phyloP scores from a whole-genome alignment of 2,888 invertebrate genomes.

The Caenorhabditis sulstoni region DNA sequence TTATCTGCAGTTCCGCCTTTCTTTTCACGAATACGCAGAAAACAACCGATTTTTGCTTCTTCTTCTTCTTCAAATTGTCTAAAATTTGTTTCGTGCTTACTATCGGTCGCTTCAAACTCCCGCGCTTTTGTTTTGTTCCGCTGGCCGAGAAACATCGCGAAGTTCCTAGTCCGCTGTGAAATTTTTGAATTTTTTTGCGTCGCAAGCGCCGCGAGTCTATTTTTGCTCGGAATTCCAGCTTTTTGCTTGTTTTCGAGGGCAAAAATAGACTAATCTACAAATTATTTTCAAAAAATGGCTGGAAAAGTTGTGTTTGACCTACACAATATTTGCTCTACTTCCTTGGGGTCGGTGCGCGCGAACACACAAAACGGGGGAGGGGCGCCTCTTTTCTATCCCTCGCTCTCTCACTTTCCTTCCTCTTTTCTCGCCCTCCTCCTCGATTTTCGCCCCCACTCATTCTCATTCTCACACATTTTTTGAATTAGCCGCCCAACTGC shows the following conservation, averaged over 20 bases:
- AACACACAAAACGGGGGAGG: slow-evolving; percentile 30
- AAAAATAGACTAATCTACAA: slow-evolving; percentile 29
- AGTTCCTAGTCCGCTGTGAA: neutral
- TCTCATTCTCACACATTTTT: slow-evolving; percentile 55
- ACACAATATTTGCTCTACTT: slow-evolving; percentile 51
- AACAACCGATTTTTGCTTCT: slow-evolving; percentile 3
- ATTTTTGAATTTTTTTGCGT: neutral
- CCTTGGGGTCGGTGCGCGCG: slow-evolving; percentile 37
- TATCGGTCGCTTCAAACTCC: too few species aligned
- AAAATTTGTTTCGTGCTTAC: neutral
- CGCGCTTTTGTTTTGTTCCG: too few species aligned
- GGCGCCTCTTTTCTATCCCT: slow-evolving; percentile 29
- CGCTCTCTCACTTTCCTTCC: slow-evolving; percentile 9
- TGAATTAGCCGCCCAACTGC: slow-evolving; percentile 36
- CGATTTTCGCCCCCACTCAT: slow-evolving; percentile 12
- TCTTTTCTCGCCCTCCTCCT: slow-evolving; percentile 2
- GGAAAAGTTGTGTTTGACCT: slow-evolving; percentile 49
- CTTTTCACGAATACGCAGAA: slow-evolving; percentile 21
- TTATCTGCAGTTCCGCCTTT: slow-evolving; percentile 44
- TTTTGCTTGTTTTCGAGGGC: neutral
- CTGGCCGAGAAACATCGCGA: neutral
- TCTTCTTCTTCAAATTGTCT: neutral
- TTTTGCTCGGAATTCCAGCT: slow-evolving; percentile 6
- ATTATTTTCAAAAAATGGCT: slow-evolving; percentile 36
- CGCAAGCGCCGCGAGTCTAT: neutral